These are phyloP conservation scores for Malurus cyaneus DNA, from an alignment of 2,113 vertebrate species.

Conservation along the genomic window DNA sequence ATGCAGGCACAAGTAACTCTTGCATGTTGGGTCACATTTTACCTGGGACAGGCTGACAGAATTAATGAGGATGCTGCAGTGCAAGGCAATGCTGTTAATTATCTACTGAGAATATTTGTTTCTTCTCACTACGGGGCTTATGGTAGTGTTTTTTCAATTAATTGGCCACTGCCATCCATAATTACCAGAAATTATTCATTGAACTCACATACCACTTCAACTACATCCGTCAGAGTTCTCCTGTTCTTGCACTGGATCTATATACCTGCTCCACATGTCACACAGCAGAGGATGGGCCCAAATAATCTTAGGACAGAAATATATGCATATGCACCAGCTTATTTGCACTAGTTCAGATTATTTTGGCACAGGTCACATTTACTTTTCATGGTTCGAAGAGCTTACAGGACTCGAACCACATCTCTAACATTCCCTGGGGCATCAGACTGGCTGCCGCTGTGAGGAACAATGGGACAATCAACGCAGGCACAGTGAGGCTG, in stretches of 20 bases:
- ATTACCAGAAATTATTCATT: not conserved
- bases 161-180: rapidly evolving
- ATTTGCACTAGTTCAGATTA: not conserved
- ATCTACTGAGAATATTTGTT: not conserved
- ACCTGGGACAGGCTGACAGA: not conserved
- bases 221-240: not conserved
- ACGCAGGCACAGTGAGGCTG: not conserved
- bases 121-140: not conserved
- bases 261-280: not conserved
- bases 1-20: not conserved
- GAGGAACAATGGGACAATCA: slow-evolving; percentile 44
- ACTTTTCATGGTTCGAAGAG: not conserved
- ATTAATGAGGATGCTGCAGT: not conserved
- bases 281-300: not conserved
- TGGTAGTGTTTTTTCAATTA: not conserved
- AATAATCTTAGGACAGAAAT: not conserved
- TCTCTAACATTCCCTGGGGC: slow-evolving; percentile 3
- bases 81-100: not conserved
- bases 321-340: not conserved
- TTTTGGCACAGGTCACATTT: not conserved
- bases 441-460: slow-evolving; percentile 21
- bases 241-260: not conserved
- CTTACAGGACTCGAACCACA: not conserved
- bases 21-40: not conserved
- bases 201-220: not conserved